A percentile compares a stretch with the other conserved stretches of the same genome.
These are phyloP conservation scores for Nyctalus aviator DNA, from an alignment of 2,797 vertebrate genomes.

Conservation along the genomic window DNA sequence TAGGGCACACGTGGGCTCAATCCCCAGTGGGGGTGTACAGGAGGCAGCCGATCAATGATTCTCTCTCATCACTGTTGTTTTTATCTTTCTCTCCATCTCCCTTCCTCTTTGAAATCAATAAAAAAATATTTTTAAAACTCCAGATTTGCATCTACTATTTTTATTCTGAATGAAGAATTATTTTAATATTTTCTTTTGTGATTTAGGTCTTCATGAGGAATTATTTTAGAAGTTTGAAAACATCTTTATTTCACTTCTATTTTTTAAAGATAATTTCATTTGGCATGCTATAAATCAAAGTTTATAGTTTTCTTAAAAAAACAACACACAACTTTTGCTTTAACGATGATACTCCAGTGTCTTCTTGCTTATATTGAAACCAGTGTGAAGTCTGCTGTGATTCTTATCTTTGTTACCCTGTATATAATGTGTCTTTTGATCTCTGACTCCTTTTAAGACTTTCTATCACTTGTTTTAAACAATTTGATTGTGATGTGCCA, in stretches of 20 bases:
- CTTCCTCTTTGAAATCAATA: too few species aligned
- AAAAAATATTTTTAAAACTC: not conserved
- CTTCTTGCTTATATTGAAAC: not conserved
- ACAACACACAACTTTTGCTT: not conserved
- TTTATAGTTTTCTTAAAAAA: not conserved
- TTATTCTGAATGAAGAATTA: constrained; percentile 13
- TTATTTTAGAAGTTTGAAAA: constrained; percentile 32
- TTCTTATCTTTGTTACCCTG: constrained; percentile 30
- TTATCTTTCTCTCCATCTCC: too few species aligned
- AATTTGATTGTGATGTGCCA: not conserved
- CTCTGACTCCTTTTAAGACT: constrained; percentile 7
- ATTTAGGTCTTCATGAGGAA: not conserved
- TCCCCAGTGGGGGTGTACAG: too few species aligned
- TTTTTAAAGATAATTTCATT: constrained; percentile 33
- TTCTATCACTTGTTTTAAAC: not conserved
- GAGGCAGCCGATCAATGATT: too few species aligned
- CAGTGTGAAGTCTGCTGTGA: not conserved
- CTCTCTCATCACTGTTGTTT: too few species aligned
- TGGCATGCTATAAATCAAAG: not conserved
- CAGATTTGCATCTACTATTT: constrained; percentile 21
- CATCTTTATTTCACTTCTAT: not conserved
- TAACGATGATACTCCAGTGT: not conserved
- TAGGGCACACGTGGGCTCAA: too few species aligned
- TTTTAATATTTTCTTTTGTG: constrained; percentile 24
- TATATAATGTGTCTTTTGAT: not conserved